A percentile compares a stretch with the other conserved stretches of the same genome.
phyloP scores from a whole-genome alignment of 2,113 vertebrate genomes.

The Anhinga rufa region DNA sequence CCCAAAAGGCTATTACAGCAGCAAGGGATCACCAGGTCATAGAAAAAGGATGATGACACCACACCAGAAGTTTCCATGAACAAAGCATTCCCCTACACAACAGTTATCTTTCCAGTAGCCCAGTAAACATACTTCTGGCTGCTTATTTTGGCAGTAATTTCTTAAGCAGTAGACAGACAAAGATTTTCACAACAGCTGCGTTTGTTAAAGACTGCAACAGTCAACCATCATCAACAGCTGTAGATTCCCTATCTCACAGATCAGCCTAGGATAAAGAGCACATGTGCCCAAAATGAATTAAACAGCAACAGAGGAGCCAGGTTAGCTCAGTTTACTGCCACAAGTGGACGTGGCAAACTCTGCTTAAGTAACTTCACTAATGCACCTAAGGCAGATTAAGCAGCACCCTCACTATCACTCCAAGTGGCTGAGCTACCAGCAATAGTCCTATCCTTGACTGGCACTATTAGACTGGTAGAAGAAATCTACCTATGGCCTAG shows the following conservation, averaged over 20 bases:
- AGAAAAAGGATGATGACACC: background rate
- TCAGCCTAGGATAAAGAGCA: background rate
- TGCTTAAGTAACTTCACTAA: background rate
- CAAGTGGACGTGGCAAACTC: background rate
- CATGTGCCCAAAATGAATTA: background rate
- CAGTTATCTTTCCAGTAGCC: background rate
- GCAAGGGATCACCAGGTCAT: background rate
- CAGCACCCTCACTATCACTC: background rate
- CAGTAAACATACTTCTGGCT: background rate
- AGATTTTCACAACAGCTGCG: background rate
- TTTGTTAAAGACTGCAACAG: background rate
- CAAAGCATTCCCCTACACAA: background rate
- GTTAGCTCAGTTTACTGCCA: background rate
- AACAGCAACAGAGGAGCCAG: background rate
- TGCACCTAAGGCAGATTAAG: background rate
- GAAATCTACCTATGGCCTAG: background rate
- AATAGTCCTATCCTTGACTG: background rate
- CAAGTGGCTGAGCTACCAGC: background rate
- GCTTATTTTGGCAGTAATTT: constrained; percentile 36
- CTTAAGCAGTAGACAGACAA: background rate
- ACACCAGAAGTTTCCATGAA: constrained; percentile 22
- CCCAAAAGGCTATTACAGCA: constrained; percentile 38
- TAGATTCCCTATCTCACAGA: background rate
- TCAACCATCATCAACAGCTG: background rate
- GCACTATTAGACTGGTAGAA: background rate